Evolutionary conservation across 2,888 invertebrate species (phyloP), one percentile per base, ranked within the genome.

Genomic region (Allophyes oxyacanthae): DNA sequence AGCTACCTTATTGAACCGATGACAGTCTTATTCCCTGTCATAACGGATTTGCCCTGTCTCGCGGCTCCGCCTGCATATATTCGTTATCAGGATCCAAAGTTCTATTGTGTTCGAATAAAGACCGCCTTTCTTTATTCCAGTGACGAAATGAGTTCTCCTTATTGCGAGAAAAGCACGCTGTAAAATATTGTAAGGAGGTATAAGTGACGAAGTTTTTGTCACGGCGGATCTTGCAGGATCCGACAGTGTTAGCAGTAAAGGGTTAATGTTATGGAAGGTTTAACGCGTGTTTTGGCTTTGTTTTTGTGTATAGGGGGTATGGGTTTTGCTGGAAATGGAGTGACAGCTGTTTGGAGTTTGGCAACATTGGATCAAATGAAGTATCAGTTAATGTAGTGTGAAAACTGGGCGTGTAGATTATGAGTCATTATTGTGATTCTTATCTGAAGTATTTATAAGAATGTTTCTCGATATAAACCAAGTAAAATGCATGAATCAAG

Each of bases 121-220:
- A 66, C 59, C 48, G 49, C 50, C 59, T 70, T 78, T 66, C 76
- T 82, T 84, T 83, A 84, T 80, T 73, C 63, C 55, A 57, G 60
- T 70, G 71, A 76, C 70, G 69, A 82, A 84, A 85, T 83, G 78
- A 83, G 79, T 75, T 83, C 65, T 73, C 57, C 73, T 71, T 76
- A 72, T 68, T 70, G 68, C 63, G 43, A 45, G 15, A 64, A 52
- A 32, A 61, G 28, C 41, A 40, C 25, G 54, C 32, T 63, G 72
- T 72, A 59, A 72, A 72, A 70, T 67, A 72, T 67, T 66, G 67
- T 54, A 54, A 68, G 70, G 52, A 52, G 57, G 59, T 57, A 41
- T 66, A 51, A 66, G 48, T 54, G 55, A 56, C 54, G 36, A 66
- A 64, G 66, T 63, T 74, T 60, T 48, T 64, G 61, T 60, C 64